Conservation (phyloP, 2,888 invertebrate species). For the Torymus auratus region DNA sequence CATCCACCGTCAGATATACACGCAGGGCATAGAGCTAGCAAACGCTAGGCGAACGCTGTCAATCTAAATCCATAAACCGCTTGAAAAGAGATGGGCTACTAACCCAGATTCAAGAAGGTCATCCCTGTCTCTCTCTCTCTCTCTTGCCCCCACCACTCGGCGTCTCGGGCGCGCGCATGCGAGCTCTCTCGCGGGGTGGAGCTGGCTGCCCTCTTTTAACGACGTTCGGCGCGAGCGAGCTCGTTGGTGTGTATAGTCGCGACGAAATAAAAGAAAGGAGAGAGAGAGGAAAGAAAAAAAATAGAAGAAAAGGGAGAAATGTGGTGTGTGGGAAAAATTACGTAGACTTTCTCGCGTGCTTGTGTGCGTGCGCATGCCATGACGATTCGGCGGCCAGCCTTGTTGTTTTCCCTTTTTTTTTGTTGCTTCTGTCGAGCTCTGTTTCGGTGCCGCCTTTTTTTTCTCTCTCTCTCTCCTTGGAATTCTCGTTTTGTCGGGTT, state of each 20-base stretch:
- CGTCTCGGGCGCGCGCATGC: not conserved
- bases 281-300: conserved; percentile 11
- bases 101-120: conserved; percentile 62
- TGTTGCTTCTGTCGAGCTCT: too few relatives aligned
- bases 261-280: conserved; percentile 24
- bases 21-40: not conserved
- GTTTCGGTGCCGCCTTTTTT: too few relatives aligned
- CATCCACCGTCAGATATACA: not conserved
- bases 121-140: conserved; percentile 45
- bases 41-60: conserved; percentile 38
- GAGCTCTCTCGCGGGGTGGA: not conserved
- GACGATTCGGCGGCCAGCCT: too few relatives aligned
- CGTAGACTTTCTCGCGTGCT: not conserved
- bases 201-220: conserved; percentile 48
- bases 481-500: too few relatives aligned
- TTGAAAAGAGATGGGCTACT: conserved; percentile 61
- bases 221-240: conserved; percentile 35
- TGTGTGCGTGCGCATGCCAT: too few relatives aligned
- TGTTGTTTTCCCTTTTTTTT: too few relatives aligned
- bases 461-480: too few relatives aligned
- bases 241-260: not conserved
- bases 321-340: conserved; percentile 26
- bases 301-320: conserved; percentile 4
- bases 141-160: not conserved
- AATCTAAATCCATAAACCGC: conserved; percentile 57